Evolutionary conservation across 2,888 invertebrate genomes (phyloP), one percentile per base, ranked within the genome.

Genomic region (Caenorhabditis japonica): DNA sequence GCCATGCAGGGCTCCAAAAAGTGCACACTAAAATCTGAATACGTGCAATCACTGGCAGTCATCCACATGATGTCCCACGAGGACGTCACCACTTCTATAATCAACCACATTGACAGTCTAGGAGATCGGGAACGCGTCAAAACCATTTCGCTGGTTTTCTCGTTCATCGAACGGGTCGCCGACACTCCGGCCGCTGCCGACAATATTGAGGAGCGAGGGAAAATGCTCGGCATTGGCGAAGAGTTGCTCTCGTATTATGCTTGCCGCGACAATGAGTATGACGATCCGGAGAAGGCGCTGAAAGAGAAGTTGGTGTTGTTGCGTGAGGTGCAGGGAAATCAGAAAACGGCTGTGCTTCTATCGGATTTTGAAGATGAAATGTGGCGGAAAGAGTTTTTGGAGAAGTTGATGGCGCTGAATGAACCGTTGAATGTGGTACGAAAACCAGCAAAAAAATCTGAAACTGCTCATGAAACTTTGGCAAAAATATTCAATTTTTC

Each of bases 51-150:
- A 15, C 44, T 60, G 10, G 61, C 55, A 0, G 34, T 73, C 10
- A 61, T 68, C 30, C 59, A 61, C n/a, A 73, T 73, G 73, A 73
- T 73, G 39, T 41, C 49, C 23, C 58, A 62, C 17, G 46, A 51
- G 41, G 61, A 70, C 13, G 36, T 62, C 17, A 59, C 58, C 19
- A 51, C 36, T 10, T 60, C 64, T 10, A 66, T 56, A 5, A 73
- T 73, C 51, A 73, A 73, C 30, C 68, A 73, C 39, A 46, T 68
- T 10, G 44, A 61, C 38, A 56, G 58, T 33, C 52, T 68, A 10
- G 46, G 23, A 4, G 68, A 73, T 39, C 49, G 51, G 3, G 68
- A 73, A 19, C 53, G 59, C 5, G 46, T 41, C 2, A 55, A 51
- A n/a, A 47, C 53, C 4, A 56, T 73, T 8, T 21, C 44, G 0